phyloP scores from a whole-genome alignment of 1,140 invertebrate genomes.

The Drosophila triauraria region DNA sequence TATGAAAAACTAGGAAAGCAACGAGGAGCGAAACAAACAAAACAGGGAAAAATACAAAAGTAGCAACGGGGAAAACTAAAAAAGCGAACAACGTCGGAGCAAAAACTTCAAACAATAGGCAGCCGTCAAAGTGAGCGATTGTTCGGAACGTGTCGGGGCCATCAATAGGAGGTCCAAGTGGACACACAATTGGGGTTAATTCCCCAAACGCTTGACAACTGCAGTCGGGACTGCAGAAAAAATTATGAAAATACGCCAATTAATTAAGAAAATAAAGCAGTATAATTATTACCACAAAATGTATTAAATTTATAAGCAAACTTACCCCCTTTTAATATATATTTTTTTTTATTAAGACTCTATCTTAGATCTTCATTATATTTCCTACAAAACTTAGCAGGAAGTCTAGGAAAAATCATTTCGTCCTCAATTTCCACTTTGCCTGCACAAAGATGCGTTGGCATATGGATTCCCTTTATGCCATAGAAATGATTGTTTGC shows the following conservation, averaged over 20 bases:
- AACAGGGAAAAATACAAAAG: conserved; percentile 48
- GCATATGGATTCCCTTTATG: conserved; percentile 16
- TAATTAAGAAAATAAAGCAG: no score
- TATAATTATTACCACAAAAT: neutral
- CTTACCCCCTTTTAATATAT: neutral
- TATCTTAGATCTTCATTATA: neutral
- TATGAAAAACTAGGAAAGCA: conserved; percentile 52
- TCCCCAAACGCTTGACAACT: conserved; percentile 23
- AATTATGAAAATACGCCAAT: neutral
- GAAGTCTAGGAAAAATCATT: conserved; percentile 11
- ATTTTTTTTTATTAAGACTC: neutral
- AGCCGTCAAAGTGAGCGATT: conserved; percentile 79
- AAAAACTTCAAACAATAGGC: conserved; percentile 57
- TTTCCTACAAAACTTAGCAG: neutral
- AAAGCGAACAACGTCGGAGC: conserved; percentile 18
- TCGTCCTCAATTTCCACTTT: conserved; percentile 63
- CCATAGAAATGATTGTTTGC: conserved; percentile 32
- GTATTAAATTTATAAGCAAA: neutral
- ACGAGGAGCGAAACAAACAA: conserved; percentile 31
- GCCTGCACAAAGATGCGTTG: conserved; percentile 50
- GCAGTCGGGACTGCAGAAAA: neutral
- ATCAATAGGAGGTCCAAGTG: conserved; percentile 67
- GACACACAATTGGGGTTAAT: conserved; percentile 32
- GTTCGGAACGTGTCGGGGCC: conserved; percentile 70
- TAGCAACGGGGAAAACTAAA: conserved; percentile 30